Evolutionary conservation across 1,140 invertebrate species (phyloP), one percentile per base, ranked within the genome.

Genomic region (Brachionus plicatilis): DNA sequence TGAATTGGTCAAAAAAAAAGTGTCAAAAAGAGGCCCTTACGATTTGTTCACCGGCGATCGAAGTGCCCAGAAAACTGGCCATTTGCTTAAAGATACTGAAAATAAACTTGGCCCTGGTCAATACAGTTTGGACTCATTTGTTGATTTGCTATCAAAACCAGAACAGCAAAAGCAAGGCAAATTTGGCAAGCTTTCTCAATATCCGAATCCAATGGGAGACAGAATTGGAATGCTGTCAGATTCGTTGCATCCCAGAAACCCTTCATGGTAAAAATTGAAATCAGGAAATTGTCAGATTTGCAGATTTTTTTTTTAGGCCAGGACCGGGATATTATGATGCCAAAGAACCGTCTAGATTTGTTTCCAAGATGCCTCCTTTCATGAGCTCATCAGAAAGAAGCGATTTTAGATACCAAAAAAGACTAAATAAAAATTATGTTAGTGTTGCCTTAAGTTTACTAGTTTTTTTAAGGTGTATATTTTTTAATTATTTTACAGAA

Each of bases 111-210:
- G 82, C 14, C 82, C 82, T 9, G 82, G 82, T 43, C 43, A 84
- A 70, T 84, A 84, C 37, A 84, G 47, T 20, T 47, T 47, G 9
- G 41, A 84, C 14, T 47, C 65, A 8, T 68, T 84, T 68, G 47
- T 50, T 43, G 60, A 75, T 11, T 14, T 50, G 17, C 1, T 66
- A 9, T 41, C 29, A 7, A 53, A 70, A 24, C 29, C 24, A 24
- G 53, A 68, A 37, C 79, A 82, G 33, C 20, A 29, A 82, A 27
- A 65, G 3, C 79, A 68, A 9, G 79, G 79, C 20, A 82, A 82
- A 82, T 82, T 82, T 17, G 65, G 79, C n/a, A 82, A 43, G 12
- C 17, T 82, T 17, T 12, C 53, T 68, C 79, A 82, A 82, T 82
- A 82, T 47, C 79, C 79, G 4, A 47, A 43, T 29, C 33, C 37